Base-by-base conservation (phyloP, 2,888 invertebrate species). In the Nebria brevicollis region DNA sequence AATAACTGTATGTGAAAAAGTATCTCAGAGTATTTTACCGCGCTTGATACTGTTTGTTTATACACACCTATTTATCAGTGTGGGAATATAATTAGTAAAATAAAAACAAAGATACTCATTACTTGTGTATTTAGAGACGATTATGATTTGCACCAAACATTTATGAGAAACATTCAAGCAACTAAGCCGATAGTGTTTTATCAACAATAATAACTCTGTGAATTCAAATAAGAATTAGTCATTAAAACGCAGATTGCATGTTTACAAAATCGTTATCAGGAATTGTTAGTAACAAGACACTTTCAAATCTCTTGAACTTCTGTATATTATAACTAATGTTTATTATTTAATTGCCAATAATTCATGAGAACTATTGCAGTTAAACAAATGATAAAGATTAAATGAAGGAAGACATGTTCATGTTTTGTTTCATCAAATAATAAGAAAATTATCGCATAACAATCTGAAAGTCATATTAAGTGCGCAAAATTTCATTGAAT, bases 181-280 rank as follows among this genome's bases (percentile, higher is more conserved):
- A 15, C 43, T 73, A 13, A 68, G 26, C 43, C 11, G 73, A 73
- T 73, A 73, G 15, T 43, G 43, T 15, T 15, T 73, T 73, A 73
- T 73, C 73, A 73, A 34, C 15, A 25, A 42, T 41, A 15, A 41
- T 41, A 41, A 43, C 73, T 73, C 73, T 73, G 7, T 73, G 73
- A 73, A 73, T 73, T 73, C 41, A 11, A 42, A 73, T 41, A 41
- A 8, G 73, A 73, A 73, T 73, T 73, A 73, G 42, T 73, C 73
- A 73, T 73, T 73, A 43, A 34, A 11, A 41, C 54, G 13, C 26
- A 25, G 70, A 70, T 26, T 70, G 70, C 26, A 70, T 25, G 70
- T 15, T 26, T 70, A 70, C 34, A 70, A 70, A 70, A 25, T 25
- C 34, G 34, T 70, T 70, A 70, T 70, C 70, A 70, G 54, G 11